Evolutionary conservation across 2,113 vertebrate species (phyloP), one percentile per base, ranked within the genome.

Genomic region (Asarcornis scutulata): DNA sequence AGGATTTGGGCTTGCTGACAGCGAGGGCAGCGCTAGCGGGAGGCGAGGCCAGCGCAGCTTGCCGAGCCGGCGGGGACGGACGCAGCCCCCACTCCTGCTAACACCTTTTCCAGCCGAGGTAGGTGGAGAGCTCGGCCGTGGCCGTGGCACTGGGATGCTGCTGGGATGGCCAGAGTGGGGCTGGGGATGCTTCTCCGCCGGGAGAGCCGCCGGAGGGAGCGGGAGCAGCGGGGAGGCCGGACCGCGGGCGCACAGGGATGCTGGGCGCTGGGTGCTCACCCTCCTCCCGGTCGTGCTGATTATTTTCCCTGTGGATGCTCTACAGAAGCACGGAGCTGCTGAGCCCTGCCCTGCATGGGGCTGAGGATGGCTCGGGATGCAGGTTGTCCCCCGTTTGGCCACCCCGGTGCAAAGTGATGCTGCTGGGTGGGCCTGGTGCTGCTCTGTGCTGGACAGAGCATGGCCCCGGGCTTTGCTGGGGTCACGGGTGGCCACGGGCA

Each of bases 351-450:
- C 18, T 9, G 32, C 6, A 4, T 15, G 7, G 13, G 29, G 50
- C 40, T 60, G 60, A 74, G 69, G 40, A 34, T 9, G 21, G 2
- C 0, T 22, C 9, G 34, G 80, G 50, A 9, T 22, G 58, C 1
- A 2, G 62, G 91, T 22, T 1, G 17, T 0, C 32, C 31, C 17
- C 2, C 44, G 34, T 23, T 53, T 50, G 15, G 16, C 12, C 27
- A 12, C 8, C 2, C 26, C 0, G 1, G 18, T 10, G 18, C 18
- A 21, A 66, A 23, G 15, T 3, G 3, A 9, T 0, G 3, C 27
- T 58, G 42, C 44, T 3, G 55, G 32, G 6, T 42, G 48, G 72
- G 63, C 77, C n/a, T 32, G 13, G 23, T 3, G 44, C 22, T 21
- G 23, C 59, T 58, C 58, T 1, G 0, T 13, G 58, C 27, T 2